phyloP scores from a whole-genome alignment of 37 sponge, comb jelly and placozoan species.

The Diacarnus erythraeanus region DNA sequence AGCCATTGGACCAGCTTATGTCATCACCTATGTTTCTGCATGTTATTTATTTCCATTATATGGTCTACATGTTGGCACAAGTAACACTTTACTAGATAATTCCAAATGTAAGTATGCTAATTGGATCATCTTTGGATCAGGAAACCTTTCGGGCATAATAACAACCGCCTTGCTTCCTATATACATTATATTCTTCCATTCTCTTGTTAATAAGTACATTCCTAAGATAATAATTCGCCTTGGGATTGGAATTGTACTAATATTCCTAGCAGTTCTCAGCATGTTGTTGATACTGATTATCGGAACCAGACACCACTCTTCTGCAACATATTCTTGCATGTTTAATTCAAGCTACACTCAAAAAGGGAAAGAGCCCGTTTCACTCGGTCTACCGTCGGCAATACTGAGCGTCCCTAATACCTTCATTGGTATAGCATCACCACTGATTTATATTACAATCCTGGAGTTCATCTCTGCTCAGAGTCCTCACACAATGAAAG shows the following conservation, averaged over 20 bases:
- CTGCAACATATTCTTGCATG: neutral
- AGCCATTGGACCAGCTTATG: neutral
- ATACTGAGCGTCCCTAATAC: neutral
- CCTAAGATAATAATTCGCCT: slow-evolving; percentile 1
- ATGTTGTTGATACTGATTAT: neutral
- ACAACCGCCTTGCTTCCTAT: neutral
- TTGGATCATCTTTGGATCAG: neutral
- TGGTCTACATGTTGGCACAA: neutral
- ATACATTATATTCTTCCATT: neutral
- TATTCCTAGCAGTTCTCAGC: neutral
- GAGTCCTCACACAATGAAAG: slow-evolving; percentile 11
- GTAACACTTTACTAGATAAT: neutral
- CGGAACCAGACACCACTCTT: neutral
- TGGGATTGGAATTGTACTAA: neutral
- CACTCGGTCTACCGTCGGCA: neutral
- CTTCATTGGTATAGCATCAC: neutral
- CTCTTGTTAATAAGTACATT: neutral
- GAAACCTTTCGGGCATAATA: neutral
- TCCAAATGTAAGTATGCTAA: neutral
- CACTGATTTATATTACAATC: neutral
- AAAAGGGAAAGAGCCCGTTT: neutral
- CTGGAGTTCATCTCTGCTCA: slow-evolving; percentile 9
- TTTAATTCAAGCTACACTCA: neutral
- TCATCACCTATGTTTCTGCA: neutral
- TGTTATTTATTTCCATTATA: neutral